Evolutionary conservation across 2,113 vertebrate species (phyloP).

Genomic region (Mus pahari): DNA sequence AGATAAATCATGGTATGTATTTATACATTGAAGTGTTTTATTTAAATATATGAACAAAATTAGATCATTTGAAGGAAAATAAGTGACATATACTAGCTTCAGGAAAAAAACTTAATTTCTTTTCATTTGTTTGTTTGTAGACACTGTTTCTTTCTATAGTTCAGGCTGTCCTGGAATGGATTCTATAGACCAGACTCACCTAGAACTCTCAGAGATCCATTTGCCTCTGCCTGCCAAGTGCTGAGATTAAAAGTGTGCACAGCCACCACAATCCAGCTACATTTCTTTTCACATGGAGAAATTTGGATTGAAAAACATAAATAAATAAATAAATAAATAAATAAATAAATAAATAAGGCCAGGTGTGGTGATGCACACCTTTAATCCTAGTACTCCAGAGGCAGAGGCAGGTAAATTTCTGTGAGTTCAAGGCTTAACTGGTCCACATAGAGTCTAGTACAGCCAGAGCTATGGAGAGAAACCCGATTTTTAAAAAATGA

Average conservation of each 20-base stretch:
- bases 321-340: no score
- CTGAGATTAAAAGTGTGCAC: background rate
- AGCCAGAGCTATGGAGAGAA: background rate
- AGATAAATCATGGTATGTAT: background rate
- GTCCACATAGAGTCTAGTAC: background rate
- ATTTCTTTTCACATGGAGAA: background rate
- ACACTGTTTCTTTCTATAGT: background rate
- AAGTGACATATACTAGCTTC: background rate
- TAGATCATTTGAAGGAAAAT: background rate
- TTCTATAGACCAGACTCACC: background rate
- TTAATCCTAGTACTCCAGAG: background rate
- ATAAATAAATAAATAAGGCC: background rate
- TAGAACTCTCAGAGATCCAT: background rate
- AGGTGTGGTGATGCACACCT: background rate
- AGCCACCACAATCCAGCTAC: background rate
- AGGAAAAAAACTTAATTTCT: background rate
- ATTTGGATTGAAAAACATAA: background rate
- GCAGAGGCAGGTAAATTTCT: background rate
- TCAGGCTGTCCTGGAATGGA: background rate
- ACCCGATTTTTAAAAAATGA: background rate
- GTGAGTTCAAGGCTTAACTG: background rate
- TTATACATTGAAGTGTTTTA: background rate
- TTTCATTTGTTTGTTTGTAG: background rate
- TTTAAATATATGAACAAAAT: background rate
- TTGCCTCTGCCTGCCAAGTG: background rate